phyloP scores from a whole-genome alignment of 2,888 invertebrate species.

The Phania funesta region DNA sequence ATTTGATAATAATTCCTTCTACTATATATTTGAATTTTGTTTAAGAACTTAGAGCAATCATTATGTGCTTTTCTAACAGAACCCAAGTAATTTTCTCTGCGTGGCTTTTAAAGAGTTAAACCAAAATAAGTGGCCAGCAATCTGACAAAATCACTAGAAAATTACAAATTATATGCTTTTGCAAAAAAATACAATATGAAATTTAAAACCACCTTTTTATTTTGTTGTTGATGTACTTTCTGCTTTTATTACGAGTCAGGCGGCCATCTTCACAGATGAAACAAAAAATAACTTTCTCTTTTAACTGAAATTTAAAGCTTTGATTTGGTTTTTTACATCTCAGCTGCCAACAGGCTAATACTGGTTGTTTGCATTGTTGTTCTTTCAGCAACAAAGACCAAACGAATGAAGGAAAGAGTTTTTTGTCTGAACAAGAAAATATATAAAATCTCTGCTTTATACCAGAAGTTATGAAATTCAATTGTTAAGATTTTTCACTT shows the following conservation, averaged over 20 bases:
- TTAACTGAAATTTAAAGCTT: slow-evolving; percentile 61
- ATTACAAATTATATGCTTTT: slow-evolving; percentile 58
- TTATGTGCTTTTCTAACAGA: neutral
- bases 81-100: neutral
- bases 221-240: neutral
- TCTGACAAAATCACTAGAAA: slow-evolving; percentile 40
- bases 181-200: slow-evolving; percentile 31
- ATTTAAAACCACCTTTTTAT: slow-evolving; percentile 48
- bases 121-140: neutral
- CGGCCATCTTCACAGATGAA: slow-evolving; percentile 36
- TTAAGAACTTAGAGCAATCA: neutral
- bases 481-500: slow-evolving; percentile 54
- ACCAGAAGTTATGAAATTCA: slow-evolving; percentile 60
- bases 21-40: too few relatives aligned
- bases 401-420: neutral
- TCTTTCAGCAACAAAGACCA: neutral
- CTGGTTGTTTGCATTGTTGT: neutral
- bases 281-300: slow-evolving; percentile 62
- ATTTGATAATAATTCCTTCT: too few relatives aligned
- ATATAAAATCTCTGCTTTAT: slow-evolving; percentile 34
- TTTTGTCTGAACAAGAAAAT: slow-evolving; percentile 15
- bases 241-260: slow-evolving; percentile 1
- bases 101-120: slow-evolving; percentile 40
- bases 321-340: slow-evolving; percentile 38
- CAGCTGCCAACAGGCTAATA: slow-evolving; percentile 13